Percentiles rank a stretch among this genome's conserved stretches.
Conservation (phyloP, 2,797 vertebrate genomes). For the Clarias pachynema region DNA sequence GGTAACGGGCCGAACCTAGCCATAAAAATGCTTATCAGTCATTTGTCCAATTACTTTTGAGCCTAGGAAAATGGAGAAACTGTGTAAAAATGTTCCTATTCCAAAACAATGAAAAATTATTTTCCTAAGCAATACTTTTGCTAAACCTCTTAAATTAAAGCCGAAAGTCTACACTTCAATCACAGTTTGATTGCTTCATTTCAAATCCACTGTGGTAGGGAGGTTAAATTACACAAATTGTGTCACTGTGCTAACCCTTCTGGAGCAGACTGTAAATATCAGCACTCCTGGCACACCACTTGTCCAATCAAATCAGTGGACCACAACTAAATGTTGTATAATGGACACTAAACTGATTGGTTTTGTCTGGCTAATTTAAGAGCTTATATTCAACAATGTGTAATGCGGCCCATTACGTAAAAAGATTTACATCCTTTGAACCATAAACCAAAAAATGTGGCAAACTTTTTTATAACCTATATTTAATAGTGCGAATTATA, state of each 20-base stretch:
- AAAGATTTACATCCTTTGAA: background rate
- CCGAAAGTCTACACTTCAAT: too few relatives aligned
- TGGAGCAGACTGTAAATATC: background rate
- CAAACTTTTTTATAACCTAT: conserved; percentile 1
- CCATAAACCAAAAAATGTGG: background rate
- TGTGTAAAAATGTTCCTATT: too few relatives aligned
- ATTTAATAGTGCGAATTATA: background rate
- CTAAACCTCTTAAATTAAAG: too few relatives aligned
- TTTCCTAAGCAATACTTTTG: too few relatives aligned
- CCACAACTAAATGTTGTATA: background rate
- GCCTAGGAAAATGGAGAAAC: too few relatives aligned
- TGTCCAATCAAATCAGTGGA: background rate
- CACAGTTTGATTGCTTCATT: too few relatives aligned
- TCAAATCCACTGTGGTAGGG: too few relatives aligned
- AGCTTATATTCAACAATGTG: background rate
- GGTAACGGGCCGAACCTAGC: too few relatives aligned
- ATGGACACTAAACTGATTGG: background rate
- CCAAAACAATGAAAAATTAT: too few relatives aligned
- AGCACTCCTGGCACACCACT: background rate
- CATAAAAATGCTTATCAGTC: too few relatives aligned
- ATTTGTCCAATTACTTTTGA: too few relatives aligned
- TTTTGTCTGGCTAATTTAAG: background rate
- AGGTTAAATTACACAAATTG: background rate
- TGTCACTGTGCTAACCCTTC: background rate
- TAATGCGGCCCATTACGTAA: background rate